These are phyloP conservation scores for Antennarius maculatus DNA, from an alignment of 2,797 vertebrate genomes.

Conservation along the genomic window DNA sequence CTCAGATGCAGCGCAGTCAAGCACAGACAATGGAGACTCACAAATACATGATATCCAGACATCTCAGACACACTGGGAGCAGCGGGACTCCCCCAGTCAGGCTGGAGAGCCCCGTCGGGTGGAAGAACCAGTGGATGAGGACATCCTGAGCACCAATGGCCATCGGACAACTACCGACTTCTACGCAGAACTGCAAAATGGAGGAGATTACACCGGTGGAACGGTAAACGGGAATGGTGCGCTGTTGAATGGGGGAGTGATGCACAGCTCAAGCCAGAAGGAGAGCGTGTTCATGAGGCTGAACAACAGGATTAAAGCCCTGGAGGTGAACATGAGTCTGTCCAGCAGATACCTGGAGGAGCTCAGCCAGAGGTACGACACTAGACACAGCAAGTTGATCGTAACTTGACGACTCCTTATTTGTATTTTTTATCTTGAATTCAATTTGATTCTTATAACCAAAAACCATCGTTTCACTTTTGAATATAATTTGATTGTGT, in stretches of 20 bases:
- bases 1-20: slow-evolving; percentile 44
- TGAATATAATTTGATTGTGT: slow-evolving; percentile 16
- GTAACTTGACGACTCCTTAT: too few species aligned
- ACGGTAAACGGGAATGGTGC: slow-evolving; percentile 72
- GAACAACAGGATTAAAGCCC: slow-evolving; percentile 97
- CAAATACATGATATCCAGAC: slow-evolving; percentile 41
- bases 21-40: slow-evolving; percentile 39
- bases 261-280: slow-evolving; percentile 97
- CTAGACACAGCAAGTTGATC: not conserved
- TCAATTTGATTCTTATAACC: not conserved
- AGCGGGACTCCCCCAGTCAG: slow-evolving; percentile 30
- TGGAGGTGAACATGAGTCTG: slow-evolving; percentile 99
- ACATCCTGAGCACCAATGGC: slow-evolving; percentile 78
- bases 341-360: slow-evolving; percentile 98
- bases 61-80: slow-evolving; percentile 53
- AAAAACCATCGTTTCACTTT: not conserved
- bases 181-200: slow-evolving; percentile 95
- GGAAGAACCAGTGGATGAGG: slow-evolving; percentile 87
- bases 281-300: slow-evolving; percentile 99
- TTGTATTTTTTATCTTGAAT: too few species aligned
- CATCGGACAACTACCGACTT: slow-evolving; percentile 94
- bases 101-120: slow-evolving; percentile 47
- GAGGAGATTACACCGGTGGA: slow-evolving; percentile 85
- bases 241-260: slow-evolving; percentile 75
- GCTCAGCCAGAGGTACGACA: slow-evolving; percentile 92